Conservation (phyloP, 1,140 invertebrate species). For the Lordiphosa stackelbergi region DNA sequence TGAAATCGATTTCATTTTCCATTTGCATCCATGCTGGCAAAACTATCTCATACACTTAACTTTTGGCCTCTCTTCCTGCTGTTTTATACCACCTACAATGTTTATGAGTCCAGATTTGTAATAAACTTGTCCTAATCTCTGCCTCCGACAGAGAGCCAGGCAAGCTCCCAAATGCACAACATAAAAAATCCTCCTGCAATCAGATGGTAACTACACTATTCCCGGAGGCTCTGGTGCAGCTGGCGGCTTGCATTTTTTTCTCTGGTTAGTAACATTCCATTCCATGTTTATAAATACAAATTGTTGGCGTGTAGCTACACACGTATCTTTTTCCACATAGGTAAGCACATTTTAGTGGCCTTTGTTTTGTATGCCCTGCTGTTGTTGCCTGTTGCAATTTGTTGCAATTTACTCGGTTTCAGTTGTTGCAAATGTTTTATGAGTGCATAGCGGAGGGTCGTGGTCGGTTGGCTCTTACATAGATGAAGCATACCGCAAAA, state of each 20-base stretch:
- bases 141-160: constrained; percentile 2
- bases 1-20: background rate
- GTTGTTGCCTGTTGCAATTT: constrained; percentile 53
- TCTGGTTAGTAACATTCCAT: constrained; percentile 6
- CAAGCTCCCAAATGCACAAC: constrained; percentile 33
- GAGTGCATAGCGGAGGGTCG: constrained; percentile 47
- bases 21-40: background rate
- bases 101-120: constrained; percentile 38
- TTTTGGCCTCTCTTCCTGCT: constrained; percentile 14
- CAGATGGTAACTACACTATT: constrained; percentile 47
- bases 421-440: constrained; percentile 62
- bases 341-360: constrained; percentile 55
- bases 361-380: constrained; percentile 25
- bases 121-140: constrained; percentile 64
- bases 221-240: constrained; percentile 9
- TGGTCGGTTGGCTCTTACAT: constrained; percentile 4
- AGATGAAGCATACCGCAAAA: constrained; percentile 31
- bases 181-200: constrained; percentile 52
- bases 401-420: constrained; percentile 49
- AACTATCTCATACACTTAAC: constrained; percentile 5
- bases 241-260: constrained; percentile 9
- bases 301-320: constrained; percentile 27
- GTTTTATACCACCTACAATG: constrained; percentile 3
- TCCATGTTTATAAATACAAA: constrained; percentile 36
- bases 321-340: constrained; percentile 52